Conservation (phyloP, 2,113 vertebrate species). For the Typhlomys cinereus region DNA sequence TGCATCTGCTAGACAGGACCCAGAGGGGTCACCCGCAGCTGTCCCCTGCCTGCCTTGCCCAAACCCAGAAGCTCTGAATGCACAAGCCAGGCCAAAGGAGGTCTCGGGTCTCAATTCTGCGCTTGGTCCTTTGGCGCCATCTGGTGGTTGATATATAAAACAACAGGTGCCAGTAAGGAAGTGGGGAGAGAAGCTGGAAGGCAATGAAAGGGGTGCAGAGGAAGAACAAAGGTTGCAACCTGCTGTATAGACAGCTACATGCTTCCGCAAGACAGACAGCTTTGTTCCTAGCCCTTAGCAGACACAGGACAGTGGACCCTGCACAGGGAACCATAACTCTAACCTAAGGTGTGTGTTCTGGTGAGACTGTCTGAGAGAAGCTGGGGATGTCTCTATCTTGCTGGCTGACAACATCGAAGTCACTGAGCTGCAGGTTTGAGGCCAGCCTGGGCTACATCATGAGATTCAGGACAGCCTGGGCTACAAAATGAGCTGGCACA, state of each 20-base stretch:
- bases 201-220: not conserved
- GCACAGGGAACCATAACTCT: not conserved
- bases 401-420: not conserved
- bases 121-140: slow-evolving; percentile 31
- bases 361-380: not conserved
- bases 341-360: not conserved
- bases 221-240: not conserved
- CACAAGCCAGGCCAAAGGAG: fast-evolving
- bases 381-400: not conserved
- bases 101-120: not conserved
- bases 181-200: fast-evolving
- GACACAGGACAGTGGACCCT: too few species aligned
- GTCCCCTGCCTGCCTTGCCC: too few species aligned
- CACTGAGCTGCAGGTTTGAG: fast-evolving
- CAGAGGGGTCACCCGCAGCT: too few species aligned
- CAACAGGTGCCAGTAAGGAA: not conserved
- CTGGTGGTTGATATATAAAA: not conserved
- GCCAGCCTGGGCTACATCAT: too few species aligned
- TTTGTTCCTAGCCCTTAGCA: not conserved
- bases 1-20: not conserved
- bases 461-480: too few species aligned
- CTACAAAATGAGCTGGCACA: too few species aligned
- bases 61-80: not conserved
- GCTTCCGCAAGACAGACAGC: not conserved
- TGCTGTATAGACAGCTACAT: fast-evolving